Evolutionary conservation across 2,797 vertebrate genomes (phyloP).

Genomic region (Myiothlypis coronata): DNA sequence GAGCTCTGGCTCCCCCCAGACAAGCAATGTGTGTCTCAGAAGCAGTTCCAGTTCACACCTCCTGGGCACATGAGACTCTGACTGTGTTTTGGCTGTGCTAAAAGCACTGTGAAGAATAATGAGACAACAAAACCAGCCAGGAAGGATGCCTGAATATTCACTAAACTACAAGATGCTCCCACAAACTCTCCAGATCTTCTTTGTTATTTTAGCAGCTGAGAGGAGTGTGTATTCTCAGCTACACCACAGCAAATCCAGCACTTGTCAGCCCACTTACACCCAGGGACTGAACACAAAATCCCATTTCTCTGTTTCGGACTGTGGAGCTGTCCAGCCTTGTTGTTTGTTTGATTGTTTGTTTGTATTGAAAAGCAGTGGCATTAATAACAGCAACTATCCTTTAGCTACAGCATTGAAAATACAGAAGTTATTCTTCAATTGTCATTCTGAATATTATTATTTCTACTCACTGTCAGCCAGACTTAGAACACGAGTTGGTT

Average conservation of each 20-base stretch:
- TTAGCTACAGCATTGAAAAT: not conserved
- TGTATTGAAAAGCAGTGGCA: not conserved
- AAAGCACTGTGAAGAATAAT: not conserved
- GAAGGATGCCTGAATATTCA: not conserved
- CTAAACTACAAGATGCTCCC: not conserved
- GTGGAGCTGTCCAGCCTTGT: not conserved
- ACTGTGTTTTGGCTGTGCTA: not conserved
- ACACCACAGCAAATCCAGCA: not conserved
- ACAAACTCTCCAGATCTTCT: not conserved
- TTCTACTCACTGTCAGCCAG: not conserved
- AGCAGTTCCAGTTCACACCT: not conserved
- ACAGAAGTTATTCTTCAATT: not conserved
- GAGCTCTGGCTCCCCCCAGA: not conserved
- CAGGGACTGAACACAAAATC: not conserved
- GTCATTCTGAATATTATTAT: accelerated
- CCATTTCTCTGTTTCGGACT: not conserved
- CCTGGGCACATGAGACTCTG: not conserved
- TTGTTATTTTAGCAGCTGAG: not conserved
- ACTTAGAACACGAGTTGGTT: not conserved
- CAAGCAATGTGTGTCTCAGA: not conserved
- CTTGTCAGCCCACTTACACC: not conserved
- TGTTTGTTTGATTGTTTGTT: not conserved
- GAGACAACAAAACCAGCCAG: not conserved
- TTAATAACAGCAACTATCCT: not conserved
- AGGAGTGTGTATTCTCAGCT: not conserved